phyloP scores from a whole-genome alignment of 2,797 vertebrate species.

The Girardinus metallicus region DNA sequence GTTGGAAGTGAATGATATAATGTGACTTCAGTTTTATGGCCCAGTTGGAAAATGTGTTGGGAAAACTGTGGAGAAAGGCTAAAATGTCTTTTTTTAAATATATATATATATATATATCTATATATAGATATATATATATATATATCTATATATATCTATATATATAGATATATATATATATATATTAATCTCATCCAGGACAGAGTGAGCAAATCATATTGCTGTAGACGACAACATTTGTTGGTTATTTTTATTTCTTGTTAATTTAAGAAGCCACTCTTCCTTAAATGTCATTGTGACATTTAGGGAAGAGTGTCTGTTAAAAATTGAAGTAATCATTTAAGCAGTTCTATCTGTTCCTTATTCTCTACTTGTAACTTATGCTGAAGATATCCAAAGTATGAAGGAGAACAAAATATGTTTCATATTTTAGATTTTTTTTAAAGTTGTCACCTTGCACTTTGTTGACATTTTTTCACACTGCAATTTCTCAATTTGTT shows the following conservation, averaged over 20 bases:
- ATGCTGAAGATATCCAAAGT: neutral
- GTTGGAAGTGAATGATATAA: conserved; percentile 10
- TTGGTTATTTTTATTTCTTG: conserved; percentile 22
- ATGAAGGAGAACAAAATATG: neutral
- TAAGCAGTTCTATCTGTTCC: neutral
- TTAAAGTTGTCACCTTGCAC: neutral
- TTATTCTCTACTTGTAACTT: neutral
- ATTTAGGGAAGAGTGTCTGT: neutral
- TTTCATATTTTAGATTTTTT: neutral
- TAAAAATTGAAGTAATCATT: too few relatives aligned
- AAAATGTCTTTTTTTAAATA: neutral
- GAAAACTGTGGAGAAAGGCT: neutral
- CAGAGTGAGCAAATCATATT: conserved; percentile 10
- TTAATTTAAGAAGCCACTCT: conserved; percentile 34
- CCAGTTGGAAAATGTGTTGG: neutral
- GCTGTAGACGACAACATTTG: conserved; percentile 7
- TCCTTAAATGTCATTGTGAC: conserved; percentile 9
- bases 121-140: too few relatives aligned
- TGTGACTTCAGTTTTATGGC: neutral
- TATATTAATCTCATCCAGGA: neutral
- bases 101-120: neutral
- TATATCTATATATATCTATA: neutral
- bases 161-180: too few relatives aligned
- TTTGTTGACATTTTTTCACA: neutral
- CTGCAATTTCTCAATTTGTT: neutral